Conservation (phyloP, 2,888 invertebrate species). For the Plebejus argus region DNA sequence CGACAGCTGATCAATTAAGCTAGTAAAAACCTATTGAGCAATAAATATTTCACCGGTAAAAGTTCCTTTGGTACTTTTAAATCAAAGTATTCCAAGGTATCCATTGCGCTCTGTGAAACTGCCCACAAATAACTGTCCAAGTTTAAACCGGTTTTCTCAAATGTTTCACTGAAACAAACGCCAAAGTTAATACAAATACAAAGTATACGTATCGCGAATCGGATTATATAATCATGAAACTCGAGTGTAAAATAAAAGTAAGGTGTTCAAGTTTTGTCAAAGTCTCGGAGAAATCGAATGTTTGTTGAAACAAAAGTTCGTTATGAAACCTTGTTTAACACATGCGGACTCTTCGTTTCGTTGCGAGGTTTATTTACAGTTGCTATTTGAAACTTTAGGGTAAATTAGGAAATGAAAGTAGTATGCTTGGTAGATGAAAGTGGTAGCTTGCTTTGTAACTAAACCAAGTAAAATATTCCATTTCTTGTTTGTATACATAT, state of each 20-base stretch:
- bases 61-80: constrained; percentile 36
- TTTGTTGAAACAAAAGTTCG: constrained; percentile 29
- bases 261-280: constrained; percentile 23
- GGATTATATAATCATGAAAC: constrained; percentile 25
- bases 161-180: constrained; percentile 33
- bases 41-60: constrained; percentile 34
- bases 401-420: not conserved
- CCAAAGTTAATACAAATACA: constrained; percentile 26
- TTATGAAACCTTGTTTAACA: constrained; percentile 21
- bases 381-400: not conserved
- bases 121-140: constrained; percentile 38
- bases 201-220: constrained; percentile 18
- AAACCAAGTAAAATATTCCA: not conserved
- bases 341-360: constrained; percentile 1
- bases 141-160: constrained; percentile 37
- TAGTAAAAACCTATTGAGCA: not conserved
- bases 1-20: not conserved
- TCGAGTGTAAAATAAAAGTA: not conserved
- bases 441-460: not conserved
- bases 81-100: constrained; percentile 40
- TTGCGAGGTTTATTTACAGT: not conserved
- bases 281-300: constrained; percentile 7
- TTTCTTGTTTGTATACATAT: no score
- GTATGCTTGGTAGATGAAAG: no score
- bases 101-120: constrained; percentile 38